Base-by-base conservation (phyloP, 2,113 vertebrate species). In the Chionodraco myersi region DNA sequence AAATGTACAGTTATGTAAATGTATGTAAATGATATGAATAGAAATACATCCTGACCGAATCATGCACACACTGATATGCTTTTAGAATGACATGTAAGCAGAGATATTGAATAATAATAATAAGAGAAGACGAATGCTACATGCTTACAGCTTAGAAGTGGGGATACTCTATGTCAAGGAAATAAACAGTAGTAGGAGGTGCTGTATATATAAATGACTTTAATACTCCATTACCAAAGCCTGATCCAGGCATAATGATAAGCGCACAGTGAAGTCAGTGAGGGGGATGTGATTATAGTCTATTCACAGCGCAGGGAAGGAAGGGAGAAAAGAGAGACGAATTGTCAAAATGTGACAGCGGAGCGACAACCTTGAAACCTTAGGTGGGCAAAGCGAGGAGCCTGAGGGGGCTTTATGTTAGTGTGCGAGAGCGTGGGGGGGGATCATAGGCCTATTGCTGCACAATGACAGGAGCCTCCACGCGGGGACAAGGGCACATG, bases 351-450 rank as follows among this genome's bases (percentile, higher is more conserved):
- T 88, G 78, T 86, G 88, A 91, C 91, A 82, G 83, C 80, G 23
- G 79, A 84, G 83, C 67, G 26, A 74, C 87, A 91, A 92, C 91
- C 91, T 93, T 92, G 91, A 92, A 92, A 87, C 86, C 87, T 80
- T 84, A 87, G 89, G 85, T 85, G 86, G 91, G 86, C 76, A 84
- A 88, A 41, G 80, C 71, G 73, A 80, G 70, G 62, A 90, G 86
- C 86, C 90, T 48, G 87, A 87, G 82, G 89, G 87, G 79, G 86
- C 87, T 90, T 88, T 88, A 63, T 88, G 86, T 87, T 85, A 76
- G 82, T 7, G 83, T 83, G 73, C 66, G 67, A 75, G 81, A n/a
- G 57, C 81, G 77, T 23, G 72, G 66, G 81, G 61, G 61, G 56
- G 87, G 87, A 91, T 94, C 90, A 92, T 68, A 93, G 92, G 58